Conservation (phyloP, 2,888 invertebrate genomes). For the Diarsia brunnea region DNA sequence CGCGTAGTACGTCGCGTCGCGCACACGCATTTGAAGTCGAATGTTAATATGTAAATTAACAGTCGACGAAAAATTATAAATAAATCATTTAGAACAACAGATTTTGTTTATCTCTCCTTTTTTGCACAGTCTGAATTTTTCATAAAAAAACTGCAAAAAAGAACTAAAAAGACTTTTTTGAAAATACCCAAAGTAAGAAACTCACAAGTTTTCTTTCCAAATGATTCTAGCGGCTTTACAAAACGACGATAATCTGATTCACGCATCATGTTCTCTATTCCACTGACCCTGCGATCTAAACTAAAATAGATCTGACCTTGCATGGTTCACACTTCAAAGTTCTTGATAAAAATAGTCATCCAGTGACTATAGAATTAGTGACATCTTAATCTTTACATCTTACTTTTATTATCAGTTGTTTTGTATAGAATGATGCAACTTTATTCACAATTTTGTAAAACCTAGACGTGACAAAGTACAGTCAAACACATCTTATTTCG, state of each 20-base stretch:
- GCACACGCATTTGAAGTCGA: neutral
- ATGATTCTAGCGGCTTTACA: neutral
- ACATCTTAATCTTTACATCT: neutral
- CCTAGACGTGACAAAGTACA: neutral
- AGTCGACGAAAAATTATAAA: neutral
- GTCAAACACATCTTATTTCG: neutral
- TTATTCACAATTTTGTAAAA: neutral
- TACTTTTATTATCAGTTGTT: neutral
- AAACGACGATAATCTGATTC: neutral
- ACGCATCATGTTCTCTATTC: neutral
- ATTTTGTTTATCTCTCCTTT: neutral
- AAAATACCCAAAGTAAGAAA: too few relatives aligned
- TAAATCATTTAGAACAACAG: neutral
- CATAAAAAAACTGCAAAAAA: too few relatives aligned
- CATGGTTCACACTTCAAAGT: neutral
- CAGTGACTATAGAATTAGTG: neutral
- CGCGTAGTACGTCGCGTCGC: neutral
- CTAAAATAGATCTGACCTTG: constrained; percentile 1
- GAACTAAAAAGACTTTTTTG: too few relatives aligned
- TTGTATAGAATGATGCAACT: neutral
- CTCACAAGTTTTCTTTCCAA: too few relatives aligned
- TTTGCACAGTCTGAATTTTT: too few relatives aligned
- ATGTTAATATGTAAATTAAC: neutral
- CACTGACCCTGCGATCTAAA: neutral
- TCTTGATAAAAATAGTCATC: neutral